Evolutionary conservation across 2,888 invertebrate genomes (phyloP), one percentile per base, ranked within the genome.

Genomic region (Disparrhopalites patrizii): DNA sequence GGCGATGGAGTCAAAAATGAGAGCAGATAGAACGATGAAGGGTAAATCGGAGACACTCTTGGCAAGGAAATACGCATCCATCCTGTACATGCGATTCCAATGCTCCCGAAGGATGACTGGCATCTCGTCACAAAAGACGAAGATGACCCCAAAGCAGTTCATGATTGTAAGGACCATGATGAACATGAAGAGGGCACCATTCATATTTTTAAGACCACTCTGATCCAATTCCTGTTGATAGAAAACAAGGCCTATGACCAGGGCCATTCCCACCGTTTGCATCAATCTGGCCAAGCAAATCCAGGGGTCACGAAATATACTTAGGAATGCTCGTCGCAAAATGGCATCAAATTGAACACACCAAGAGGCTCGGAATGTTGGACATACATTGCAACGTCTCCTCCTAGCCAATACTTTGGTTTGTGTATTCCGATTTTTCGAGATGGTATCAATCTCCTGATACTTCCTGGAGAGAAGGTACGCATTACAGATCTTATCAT

Each of bases 161-260:
- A 93, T 91, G 80, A 95, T 94, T 4, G 95, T 94, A 88, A 93
- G 90, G 77, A 92, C 93, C 18, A 91, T 91, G 56, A 93, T 84
- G 78, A 93, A 89, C 77, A 94, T 86, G 79, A 93, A 95, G 62
- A 95, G 83, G 28, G 90, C 92, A 50, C 94, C 95, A 78, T 93
- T 94, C 72, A 95, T 91, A 79, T 96, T 96, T 87, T 91, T 90
- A 0, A 95, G 91, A 1, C 92, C 95, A 76, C 90, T 90, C 79
- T 91, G 90, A 78, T 89, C 87, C 62, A 90, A 78, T 66, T 84
- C 81, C 79, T 94, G 91, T 0, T 89, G 88, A 77, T 88, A 88
- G 80, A 92, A 97, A 72, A 97, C 89, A 56, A 92, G 80, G 1
- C 94, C 93, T 68, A 94, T 87, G 8, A 95, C 80, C n/a, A 92